These are phyloP conservation scores for Dioctria rufipes DNA, from an alignment of 2,888 invertebrate genomes.

Conservation along the genomic window DNA sequence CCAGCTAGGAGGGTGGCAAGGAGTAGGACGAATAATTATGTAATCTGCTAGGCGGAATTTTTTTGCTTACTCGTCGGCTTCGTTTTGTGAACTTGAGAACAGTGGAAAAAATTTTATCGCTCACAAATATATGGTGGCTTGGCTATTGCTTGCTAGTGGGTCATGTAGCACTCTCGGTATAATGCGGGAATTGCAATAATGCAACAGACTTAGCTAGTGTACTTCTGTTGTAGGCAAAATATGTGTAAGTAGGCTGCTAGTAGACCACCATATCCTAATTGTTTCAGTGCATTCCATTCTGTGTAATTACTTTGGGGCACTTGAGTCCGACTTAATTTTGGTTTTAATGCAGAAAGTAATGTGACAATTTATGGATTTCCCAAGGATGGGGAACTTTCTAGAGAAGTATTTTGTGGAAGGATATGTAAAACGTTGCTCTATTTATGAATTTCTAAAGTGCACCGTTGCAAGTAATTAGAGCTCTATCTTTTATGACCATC, in stretches of 20 bases:
- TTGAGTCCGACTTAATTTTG: constrained; percentile 27
- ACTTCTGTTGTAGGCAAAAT: neutral
- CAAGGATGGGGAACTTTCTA: too few relatives aligned
- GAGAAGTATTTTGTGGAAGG: too few relatives aligned
- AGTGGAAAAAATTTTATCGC: constrained; percentile 30
- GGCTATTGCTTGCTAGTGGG: neutral
- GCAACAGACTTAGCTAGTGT: constrained; percentile 9
- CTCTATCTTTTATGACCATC: too few relatives aligned
- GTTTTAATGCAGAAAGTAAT: neutral
- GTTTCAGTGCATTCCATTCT: constrained; percentile 11
- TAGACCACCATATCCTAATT: constrained; percentile 19
- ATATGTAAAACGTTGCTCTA: too few relatives aligned
- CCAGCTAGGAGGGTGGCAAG: neutral
- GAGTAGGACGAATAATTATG: constrained; percentile 27
- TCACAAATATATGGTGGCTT: constrained; percentile 15
- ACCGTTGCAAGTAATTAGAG: too few relatives aligned
- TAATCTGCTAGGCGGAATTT: constrained; percentile 21
- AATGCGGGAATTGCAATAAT: constrained; percentile 21
- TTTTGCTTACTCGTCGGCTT: constrained; percentile 28
- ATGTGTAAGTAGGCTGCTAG: neutral
- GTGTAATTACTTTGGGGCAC: constrained; percentile 13
- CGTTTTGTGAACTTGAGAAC: constrained; percentile 26
- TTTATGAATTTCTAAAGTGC: too few relatives aligned
- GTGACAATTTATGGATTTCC: too few relatives aligned
- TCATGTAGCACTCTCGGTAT: constrained; percentile 32